Percentiles rank a stretch among this genome's conserved stretches.
These are phyloP conservation scores for Ornithoptera priamus DNA, from an alignment of 2,888 invertebrate genomes.

Conservation along the genomic window DNA sequence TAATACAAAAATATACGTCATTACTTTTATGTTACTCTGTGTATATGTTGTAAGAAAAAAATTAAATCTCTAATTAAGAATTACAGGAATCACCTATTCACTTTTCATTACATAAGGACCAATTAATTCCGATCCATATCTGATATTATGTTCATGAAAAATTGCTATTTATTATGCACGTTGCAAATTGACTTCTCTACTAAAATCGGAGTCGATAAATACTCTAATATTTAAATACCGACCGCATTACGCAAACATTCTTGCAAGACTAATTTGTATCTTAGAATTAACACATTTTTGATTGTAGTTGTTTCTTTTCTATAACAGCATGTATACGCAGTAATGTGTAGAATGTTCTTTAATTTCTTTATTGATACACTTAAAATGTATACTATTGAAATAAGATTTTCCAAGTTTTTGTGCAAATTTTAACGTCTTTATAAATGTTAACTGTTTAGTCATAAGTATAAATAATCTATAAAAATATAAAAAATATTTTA, in stretches of 20 bases:
- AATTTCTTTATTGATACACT: not conserved
- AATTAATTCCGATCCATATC: not conserved
- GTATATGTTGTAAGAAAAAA: too few species aligned
- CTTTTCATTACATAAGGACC: not conserved
- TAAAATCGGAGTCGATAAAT: conserved; percentile 5
- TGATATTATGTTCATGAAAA: not conserved
- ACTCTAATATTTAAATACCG: conserved; percentile 14
- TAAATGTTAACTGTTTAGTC: too few species aligned
- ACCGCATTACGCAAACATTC: conserved; percentile 10
- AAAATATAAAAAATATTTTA: too few species aligned
- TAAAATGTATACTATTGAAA: not conserved
- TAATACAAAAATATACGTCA: too few species aligned
- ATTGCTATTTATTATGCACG: not conserved
- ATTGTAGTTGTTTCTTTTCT: not conserved
- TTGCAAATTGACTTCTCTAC: conserved; percentile 3
- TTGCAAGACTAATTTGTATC: conserved; percentile 18
- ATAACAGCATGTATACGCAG: not conserved
- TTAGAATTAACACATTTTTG: conserved; percentile 12
- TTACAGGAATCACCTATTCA: not conserved
- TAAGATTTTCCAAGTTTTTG: not conserved
- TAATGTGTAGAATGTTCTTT: not conserved
- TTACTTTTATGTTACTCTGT: too few species aligned
- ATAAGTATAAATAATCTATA: too few species aligned
- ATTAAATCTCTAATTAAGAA: not conserved
- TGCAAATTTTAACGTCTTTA: too few species aligned